Evolutionary conservation across 92 coral and sea anemone genomes (phyloP).

Genomic region (Pocillopora meandrina): DNA sequence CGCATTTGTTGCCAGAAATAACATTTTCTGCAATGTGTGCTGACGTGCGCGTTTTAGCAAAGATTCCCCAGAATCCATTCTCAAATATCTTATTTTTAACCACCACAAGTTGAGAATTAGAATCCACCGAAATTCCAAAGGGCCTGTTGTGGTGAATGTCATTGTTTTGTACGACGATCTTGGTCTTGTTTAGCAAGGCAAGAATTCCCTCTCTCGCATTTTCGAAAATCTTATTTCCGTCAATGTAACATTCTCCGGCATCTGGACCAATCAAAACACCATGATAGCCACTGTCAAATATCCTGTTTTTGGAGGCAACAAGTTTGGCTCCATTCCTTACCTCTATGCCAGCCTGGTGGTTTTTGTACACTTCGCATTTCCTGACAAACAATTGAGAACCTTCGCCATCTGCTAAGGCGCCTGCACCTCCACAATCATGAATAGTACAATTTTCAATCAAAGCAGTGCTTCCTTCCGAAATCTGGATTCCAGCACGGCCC

Average conservation of each 20-base stretch:
- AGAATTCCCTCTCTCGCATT: conserved; percentile 65
- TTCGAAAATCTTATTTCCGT: conserved; percentile 62
- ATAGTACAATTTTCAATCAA: conserved; percentile 61
- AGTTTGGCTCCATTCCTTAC: conserved; percentile 58
- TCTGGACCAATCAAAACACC: conserved; percentile 58
- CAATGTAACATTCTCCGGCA: conserved; percentile 50
- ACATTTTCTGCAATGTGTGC: conserved; percentile 55
- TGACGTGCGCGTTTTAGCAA: conserved; percentile 39
- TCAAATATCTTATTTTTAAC: conserved; percentile 64
- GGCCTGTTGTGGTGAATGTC: conserved; percentile 68
- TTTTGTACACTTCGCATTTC: conserved; percentile 26
- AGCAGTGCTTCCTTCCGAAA: conserved; percentile 33
- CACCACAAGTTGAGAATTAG: conserved; percentile 20
- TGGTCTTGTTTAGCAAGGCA: not conserved
- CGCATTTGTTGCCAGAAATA: conserved; percentile 73
- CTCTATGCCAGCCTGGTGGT: conserved; percentile 64
- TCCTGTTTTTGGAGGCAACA: conserved; percentile 32
- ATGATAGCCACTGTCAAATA: conserved; percentile 56
- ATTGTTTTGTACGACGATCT: conserved; percentile 26
- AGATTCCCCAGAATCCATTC: conserved; percentile 70
- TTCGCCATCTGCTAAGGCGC: no score
- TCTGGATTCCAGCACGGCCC: conserved; percentile 51
- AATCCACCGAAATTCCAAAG: conserved; percentile 65
- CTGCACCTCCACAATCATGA: not conserved
- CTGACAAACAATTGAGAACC: no score